Evolutionary conservation across 2,797 vertebrate genomes (phyloP).

Genomic region (Phoebastria nigripes): DNA sequence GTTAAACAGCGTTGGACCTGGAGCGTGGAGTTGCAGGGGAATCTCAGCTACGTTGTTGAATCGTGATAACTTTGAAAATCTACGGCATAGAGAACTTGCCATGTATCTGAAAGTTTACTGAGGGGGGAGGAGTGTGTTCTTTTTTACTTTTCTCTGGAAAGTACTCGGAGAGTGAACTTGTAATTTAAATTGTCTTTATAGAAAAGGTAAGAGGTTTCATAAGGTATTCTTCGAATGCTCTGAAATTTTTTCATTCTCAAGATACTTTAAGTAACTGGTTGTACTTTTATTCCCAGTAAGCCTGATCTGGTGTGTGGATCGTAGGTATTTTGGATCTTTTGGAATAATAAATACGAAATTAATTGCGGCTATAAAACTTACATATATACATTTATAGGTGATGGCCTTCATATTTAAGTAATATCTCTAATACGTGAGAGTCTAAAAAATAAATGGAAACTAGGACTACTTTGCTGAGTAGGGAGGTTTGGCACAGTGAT

Average conservation of each 20-base stretch:
- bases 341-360: neutral
- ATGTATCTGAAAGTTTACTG: neutral
- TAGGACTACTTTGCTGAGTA: neutral
- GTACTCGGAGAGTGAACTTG: neutral
- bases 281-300: neutral
- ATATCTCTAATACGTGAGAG: accelerated
- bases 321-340: neutral
- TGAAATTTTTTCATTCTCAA: neutral
- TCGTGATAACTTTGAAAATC: neutral
- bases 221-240: accelerated
- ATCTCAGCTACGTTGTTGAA: neutral
- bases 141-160: neutral
- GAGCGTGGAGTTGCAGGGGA: neutral
- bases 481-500: neutral
- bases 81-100: too few species aligned
- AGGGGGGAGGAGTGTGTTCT: neutral
- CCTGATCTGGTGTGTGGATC: neutral
- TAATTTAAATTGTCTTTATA: neutral
- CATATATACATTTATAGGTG: accelerated
- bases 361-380: accelerated
- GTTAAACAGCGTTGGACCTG: neutral
- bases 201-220: neutral
- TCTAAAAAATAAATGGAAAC: neutral
- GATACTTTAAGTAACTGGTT: neutral
- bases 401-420: neutral